Evolutionary conservation across 2,113 vertebrate species (phyloP).

Genomic region (Hemibagrus wyckioides): DNA sequence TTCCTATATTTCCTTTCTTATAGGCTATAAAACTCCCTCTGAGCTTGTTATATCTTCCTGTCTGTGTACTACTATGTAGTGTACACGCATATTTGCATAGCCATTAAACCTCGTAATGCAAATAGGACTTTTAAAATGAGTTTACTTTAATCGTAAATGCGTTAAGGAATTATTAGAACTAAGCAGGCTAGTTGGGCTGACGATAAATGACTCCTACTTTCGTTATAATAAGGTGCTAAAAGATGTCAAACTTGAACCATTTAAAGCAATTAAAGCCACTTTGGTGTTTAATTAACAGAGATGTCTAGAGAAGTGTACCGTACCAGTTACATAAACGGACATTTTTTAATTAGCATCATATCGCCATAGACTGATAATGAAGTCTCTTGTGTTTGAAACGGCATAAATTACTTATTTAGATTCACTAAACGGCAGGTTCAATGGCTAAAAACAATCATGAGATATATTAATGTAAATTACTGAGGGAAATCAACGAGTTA

Average conservation of each 20-base stretch:
- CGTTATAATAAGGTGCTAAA: conserved; percentile 24
- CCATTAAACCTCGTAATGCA: background rate
- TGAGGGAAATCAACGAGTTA: conserved; percentile 13
- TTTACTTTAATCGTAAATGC: background rate
- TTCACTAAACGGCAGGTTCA: background rate
- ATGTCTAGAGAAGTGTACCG: conserved; percentile 31
- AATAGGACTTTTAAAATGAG: background rate
- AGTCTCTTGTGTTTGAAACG: conserved; percentile 21
- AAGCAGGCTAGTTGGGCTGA: background rate
- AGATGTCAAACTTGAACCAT: conserved; percentile 27
- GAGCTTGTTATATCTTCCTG: conserved; percentile 20
- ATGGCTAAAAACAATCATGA: background rate
- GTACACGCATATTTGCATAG: background rate
- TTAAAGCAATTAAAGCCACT: conserved; percentile 29
- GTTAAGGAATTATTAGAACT: background rate
- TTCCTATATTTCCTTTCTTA: conserved; percentile 42
- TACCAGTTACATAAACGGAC: conserved; percentile 35
- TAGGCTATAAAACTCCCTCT: background rate
- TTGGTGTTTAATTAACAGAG: conserved; percentile 40
- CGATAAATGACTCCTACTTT: background rate
- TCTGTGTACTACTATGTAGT: background rate
- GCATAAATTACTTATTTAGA: conserved; percentile 11
- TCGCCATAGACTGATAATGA: conserved; percentile 26
- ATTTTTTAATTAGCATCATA: conserved; percentile 20
- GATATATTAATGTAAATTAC: conserved; percentile 13